Base-by-base conservation (phyloP, 92 coral and sea anemone species). In the Epizoanthus ramosus region DNA sequence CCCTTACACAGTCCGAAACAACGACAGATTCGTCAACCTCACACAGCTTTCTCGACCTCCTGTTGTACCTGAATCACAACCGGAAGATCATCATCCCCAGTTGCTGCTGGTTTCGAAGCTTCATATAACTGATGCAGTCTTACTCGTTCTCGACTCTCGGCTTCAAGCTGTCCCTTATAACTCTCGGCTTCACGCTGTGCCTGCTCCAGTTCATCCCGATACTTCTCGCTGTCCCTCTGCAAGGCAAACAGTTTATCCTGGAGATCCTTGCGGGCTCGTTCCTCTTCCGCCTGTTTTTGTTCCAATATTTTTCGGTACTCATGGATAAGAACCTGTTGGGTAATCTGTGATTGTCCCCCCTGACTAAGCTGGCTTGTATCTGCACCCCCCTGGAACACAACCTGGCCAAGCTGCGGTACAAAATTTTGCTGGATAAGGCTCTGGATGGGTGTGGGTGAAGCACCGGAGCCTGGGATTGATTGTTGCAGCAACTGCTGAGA, bases 181-280 rank as follows among this genome's bases (percentile, higher is more conserved):
- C 87, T 83, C 83, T 97, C 98, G 7, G 99, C 99, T 56, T 96
- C 93, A 66, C 91, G 89, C 89, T 97, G 99, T 31, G 99, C 99
- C 53, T 88, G 90, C 79, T 92, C 94, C 25, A 97, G 90, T 84
- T 97, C 98, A 5, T 92, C 87, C 58, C 94, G 97, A 52, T 90
- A 97, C 50, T 97, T 97, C 80, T 91, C 90, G 68, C 97, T 96
- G 88, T 96, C 98, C 56, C 94, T 87, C 13, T 93, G 98, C 50
- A 95, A 75, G 63, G 94, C 89, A 41, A 90, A 72, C 33, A 97
- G 85, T 65, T 91, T 97, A n/a, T 89, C 99, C 83, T 97, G 98
- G 68, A 97, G 85, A 68, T 94, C 98, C 69, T 95, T 91, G 59
- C 99, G 77, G 22, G 92, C 80, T 56, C 94, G 89, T 17, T 90